These are phyloP conservation scores for Numenius phaeopus DNA, from an alignment of 2,797 vertebrate species.

Conservation along the genomic window DNA sequence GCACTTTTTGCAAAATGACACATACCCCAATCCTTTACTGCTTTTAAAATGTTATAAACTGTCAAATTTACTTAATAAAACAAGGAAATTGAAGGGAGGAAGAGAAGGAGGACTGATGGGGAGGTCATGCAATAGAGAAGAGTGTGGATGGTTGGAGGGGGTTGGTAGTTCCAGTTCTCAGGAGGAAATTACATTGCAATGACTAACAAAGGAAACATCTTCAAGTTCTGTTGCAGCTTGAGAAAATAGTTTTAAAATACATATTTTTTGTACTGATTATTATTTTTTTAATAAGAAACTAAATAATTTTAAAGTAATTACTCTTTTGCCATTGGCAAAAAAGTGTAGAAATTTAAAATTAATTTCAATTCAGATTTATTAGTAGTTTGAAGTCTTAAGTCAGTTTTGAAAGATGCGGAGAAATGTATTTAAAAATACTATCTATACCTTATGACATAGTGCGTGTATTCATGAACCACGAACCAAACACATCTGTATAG, in stretches of 20 bases:
- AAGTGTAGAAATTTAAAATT: background rate
- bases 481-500: background rate
- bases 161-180: background rate
- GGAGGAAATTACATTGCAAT: background rate
- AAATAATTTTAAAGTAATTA: background rate
- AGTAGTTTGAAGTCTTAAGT: background rate
- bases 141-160: background rate
- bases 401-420: background rate
- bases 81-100: background rate
- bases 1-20: background rate
- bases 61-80: background rate
- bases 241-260: background rate
- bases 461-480: background rate
- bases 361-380: background rate
- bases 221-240: background rate
- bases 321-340: background rate
- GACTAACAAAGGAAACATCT: background rate
- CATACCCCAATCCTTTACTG: background rate
- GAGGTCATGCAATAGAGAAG: background rate
- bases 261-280: background rate
- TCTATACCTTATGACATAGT: background rate
- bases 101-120: background rate
- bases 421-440: background rate
- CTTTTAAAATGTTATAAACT: background rate
- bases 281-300: background rate